Percentiles rank a stretch among this genome's conserved stretches.
These are phyloP conservation scores for Virgularia gustaviana DNA, from an alignment of 92 coral and sea anemone species.

Conservation along the genomic window DNA sequence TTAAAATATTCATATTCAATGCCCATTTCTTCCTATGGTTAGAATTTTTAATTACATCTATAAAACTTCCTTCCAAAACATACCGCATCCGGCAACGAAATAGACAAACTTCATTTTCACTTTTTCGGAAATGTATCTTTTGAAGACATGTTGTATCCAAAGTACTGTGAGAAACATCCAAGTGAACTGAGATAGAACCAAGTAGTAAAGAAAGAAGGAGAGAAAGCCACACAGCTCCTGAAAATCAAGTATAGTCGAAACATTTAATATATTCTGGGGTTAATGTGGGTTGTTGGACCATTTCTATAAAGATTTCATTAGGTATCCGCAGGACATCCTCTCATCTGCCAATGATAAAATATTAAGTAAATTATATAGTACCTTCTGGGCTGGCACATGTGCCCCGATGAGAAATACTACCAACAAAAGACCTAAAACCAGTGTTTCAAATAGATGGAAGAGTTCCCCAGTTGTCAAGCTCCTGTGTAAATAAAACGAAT, in stretches of 20 bases:
- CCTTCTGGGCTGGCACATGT: slow-evolving; percentile 91
- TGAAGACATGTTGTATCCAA: slow-evolving; percentile 80
- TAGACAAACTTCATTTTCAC: slow-evolving; percentile 82
- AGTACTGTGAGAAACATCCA: slow-evolving; percentile 94
- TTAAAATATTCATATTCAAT: no score
- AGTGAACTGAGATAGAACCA: slow-evolving; percentile 82
- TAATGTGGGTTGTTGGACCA: not conserved
- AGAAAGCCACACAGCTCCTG: slow-evolving; percentile 81
- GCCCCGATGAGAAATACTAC: slow-evolving; percentile 84
- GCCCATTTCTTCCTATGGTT: no score
- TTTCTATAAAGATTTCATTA: no score
- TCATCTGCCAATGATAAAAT: no score
- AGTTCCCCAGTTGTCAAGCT: slow-evolving; percentile 78
- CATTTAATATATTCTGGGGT: slow-evolving; percentile 65
- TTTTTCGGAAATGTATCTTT: slow-evolving; percentile 67
- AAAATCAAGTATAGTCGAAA: not conserved
- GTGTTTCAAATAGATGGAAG: slow-evolving; percentile 77
- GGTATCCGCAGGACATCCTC: no score
- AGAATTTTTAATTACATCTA: no score
- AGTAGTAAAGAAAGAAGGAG: slow-evolving; percentile 72
- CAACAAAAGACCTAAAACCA: slow-evolving; percentile 70
- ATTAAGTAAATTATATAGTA: slow-evolving; percentile 10
- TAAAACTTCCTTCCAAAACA: no score
- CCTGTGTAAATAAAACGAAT: slow-evolving; percentile 27
- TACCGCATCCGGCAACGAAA: slow-evolving; percentile 89